Percentiles rank a stretch among this genome's conserved stretches.
Conservation (phyloP, 2,888 invertebrate genomes). For the Pseudococcus viburni region DNA sequence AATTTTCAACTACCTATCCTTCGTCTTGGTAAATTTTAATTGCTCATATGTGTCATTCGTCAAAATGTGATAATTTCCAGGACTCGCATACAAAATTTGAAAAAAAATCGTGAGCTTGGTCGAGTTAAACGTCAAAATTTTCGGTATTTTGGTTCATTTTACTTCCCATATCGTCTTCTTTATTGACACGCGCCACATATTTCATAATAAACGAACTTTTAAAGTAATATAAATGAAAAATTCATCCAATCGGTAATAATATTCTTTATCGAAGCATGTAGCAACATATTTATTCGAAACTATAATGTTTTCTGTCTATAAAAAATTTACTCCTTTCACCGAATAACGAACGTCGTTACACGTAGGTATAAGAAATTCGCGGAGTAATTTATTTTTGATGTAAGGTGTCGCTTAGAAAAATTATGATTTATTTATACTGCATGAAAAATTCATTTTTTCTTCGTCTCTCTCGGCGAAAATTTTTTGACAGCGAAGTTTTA, state of each 20-base stretch:
- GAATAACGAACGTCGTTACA: not conserved
- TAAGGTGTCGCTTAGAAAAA: slow-evolving; percentile 21
- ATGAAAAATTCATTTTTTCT: slow-evolving; percentile 5
- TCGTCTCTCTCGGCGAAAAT: not conserved
- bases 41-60: too few species aligned
- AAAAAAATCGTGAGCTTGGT: too few species aligned
- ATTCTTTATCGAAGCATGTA: not conserved
- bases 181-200: too few species aligned
- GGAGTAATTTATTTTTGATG: slow-evolving; percentile 12
- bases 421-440: slow-evolving; percentile 15
- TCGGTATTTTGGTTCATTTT: too few species aligned
- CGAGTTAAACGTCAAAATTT: too few species aligned
- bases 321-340: not conserved
- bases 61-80: too few species aligned
- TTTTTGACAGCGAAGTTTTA: slow-evolving; percentile 6
- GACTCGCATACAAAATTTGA: too few species aligned
- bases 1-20: too few species aligned
- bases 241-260: not conserved
- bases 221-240: not conserved
- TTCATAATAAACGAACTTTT: not conserved
- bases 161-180: too few species aligned
- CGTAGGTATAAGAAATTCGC: not conserved
- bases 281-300: not conserved
- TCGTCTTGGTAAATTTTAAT: too few species aligned
- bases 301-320: not conserved